phyloP scores from a whole-genome alignment of 2,888 invertebrate genomes.

The Folsomia candida region DNA sequence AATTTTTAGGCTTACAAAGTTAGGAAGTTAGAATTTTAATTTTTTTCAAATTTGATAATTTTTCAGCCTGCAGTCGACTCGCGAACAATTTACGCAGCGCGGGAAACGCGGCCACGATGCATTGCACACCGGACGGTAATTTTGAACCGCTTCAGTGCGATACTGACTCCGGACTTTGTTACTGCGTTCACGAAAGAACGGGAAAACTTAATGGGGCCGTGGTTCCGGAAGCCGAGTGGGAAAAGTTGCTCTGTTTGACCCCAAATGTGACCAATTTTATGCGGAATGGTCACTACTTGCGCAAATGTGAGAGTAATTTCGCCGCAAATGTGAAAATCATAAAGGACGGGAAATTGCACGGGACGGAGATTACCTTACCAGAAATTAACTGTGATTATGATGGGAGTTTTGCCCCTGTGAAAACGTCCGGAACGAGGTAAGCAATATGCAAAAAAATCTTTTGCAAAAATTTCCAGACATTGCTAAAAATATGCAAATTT shows the following conservation, averaged over 20 bases:
- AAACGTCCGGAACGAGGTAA: slow-evolving; percentile 21
- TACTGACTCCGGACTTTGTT: slow-evolving; percentile 61
- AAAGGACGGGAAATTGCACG: slow-evolving; percentile 62
- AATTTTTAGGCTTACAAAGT: too few relatives aligned
- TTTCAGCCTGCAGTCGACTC: slow-evolving; percentile 39
- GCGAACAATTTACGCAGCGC: slow-evolving; percentile 25
- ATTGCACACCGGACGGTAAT: slow-evolving; percentile 66
- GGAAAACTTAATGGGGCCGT: slow-evolving; percentile 61
- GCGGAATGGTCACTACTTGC: slow-evolving; percentile 62
- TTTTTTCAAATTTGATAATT: too few relatives aligned
- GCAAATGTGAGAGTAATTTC: slow-evolving; percentile 67
- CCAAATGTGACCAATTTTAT: slow-evolving; percentile 56
- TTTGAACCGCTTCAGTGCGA: slow-evolving; percentile 69
- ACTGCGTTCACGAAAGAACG: slow-evolving; percentile 65
- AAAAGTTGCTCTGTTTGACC: slow-evolving; percentile 60
- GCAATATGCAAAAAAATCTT: too few relatives aligned
- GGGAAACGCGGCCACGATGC: slow-evolving; percentile 59
- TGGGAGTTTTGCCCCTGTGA: slow-evolving; percentile 61
- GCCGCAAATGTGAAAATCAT: slow-evolving; percentile 59
- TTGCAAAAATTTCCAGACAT: too few relatives aligned
- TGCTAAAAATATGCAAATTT: too few relatives aligned
- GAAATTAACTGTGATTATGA: slow-evolving; percentile 64
- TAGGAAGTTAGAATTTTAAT: too few relatives aligned
- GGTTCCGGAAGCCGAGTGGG: slow-evolving; percentile 62
- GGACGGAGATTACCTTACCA: slow-evolving; percentile 61